Evolutionary conservation across 1,140 invertebrate genomes (phyloP), one percentile per base, ranked within the genome.

Genomic region (Drosophila pectinifera): DNA sequence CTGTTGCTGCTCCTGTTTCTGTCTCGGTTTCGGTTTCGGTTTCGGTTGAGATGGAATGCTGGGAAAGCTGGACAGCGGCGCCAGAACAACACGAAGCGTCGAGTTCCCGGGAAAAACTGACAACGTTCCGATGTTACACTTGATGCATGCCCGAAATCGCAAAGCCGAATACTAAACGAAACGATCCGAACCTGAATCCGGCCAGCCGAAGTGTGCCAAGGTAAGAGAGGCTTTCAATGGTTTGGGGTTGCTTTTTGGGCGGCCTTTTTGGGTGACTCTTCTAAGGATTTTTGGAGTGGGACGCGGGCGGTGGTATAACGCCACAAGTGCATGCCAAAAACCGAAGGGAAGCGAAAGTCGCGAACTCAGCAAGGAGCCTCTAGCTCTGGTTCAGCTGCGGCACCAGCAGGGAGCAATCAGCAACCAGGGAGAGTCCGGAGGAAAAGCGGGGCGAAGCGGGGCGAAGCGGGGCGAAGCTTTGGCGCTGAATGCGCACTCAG

Each of bases 81-180:
- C 39, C 48, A 31, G 45, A 41, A 78, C 74, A 84, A 85, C 82
- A 78, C 80, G 80, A 80, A 73, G 84, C 90, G 70, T 75, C 82
- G 74, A 80, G 82, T 90, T 86, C 90, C 90, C 90, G 90, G 90
- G 90, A 81, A 91, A 91, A 91, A 91, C 89, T 91, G 80, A 70
- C 83, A 65, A 38, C 41, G 39, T 42, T 56, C 69, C 69, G 67
- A 67, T 75, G 69, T 81, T 91, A 84, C 89, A 91, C 90, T 91
- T 91, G 89, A 91, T 91, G 90, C 90, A 91, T 90, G 89, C 90
- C 63, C 41, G 63, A 69, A 39, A 45, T 56, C 34, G 34, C 22
- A 34, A n/a, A 28, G 31, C 46, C 46, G 65, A 68, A 24, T 34
- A 28, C 36, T 11, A 26, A 56, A 61, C 31, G 11, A 31, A 69